Evolutionary conservation across 2,797 vertebrate genomes (phyloP).

Genomic region (Pseudochirops corinnae): DNA sequence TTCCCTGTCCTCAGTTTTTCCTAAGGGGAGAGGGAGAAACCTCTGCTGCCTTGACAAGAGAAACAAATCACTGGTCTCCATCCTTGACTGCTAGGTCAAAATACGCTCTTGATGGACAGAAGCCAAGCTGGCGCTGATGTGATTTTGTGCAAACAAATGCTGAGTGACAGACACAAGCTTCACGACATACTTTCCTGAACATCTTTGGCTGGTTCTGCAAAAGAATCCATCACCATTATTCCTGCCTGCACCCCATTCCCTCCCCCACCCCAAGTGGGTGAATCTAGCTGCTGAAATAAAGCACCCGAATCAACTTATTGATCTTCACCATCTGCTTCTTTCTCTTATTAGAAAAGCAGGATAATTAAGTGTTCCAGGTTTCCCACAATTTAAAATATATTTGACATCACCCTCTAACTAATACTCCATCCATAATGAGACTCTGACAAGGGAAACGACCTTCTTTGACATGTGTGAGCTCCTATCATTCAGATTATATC

Average conservation of each 20-base stretch:
- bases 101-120: neutral
- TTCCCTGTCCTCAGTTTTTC: neutral
- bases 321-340: slow-evolving; percentile 24
- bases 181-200: neutral
- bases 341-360: slow-evolving; percentile 26
- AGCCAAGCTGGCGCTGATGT: slow-evolving; percentile 8
- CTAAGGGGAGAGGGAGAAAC: neutral
- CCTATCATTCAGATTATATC: neutral
- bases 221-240: neutral
- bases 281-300: slow-evolving; percentile 39
- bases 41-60: neutral
- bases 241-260: neutral
- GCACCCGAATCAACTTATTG: neutral
- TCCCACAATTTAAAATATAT: slow-evolving; percentile 47
- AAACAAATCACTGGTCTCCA: neutral
- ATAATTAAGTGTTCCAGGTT: slow-evolving; percentile 51
- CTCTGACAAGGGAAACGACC: slow-evolving; percentile 27
- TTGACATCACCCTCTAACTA: slow-evolving; percentile 40
- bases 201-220: neutral
- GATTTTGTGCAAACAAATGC: neutral
- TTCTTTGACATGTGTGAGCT: neutral
- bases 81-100: neutral
- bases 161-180: slow-evolving; percentile 33
- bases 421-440: slow-evolving; percentile 9
- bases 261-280: neutral